These are phyloP conservation scores for Nezara viridula DNA, from an alignment of 2,888 invertebrate genomes.

Conservation along the genomic window DNA sequence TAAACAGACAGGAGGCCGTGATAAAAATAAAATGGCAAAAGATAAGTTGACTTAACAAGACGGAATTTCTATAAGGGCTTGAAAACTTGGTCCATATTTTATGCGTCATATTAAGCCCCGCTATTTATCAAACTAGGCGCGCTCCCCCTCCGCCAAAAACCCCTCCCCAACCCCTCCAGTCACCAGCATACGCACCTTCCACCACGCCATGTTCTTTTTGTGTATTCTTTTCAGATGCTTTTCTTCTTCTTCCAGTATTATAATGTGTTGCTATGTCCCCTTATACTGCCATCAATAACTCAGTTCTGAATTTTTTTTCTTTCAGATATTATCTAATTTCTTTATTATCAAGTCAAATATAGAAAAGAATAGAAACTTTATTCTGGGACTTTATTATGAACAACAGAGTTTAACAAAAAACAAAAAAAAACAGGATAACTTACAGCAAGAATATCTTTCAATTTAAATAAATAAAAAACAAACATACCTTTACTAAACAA, in stretches of 20 bases:
- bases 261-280: background rate
- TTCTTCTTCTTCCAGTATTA: background rate
- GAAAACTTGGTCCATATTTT: conserved; percentile 60
- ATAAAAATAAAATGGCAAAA: conserved; percentile 36
- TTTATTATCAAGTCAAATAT: too few relatives aligned
- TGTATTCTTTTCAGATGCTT: background rate
- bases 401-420: too few relatives aligned
- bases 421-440: too few relatives aligned
- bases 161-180: background rate
- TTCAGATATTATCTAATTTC: background rate
- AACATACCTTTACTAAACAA: too few relatives aligned
- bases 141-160: background rate
- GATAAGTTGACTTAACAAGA: conserved; percentile 57
- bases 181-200: conserved; percentile 5
- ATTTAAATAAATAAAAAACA: too few relatives aligned
- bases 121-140: conserved; percentile 59
- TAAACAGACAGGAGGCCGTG: background rate
- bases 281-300: background rate
- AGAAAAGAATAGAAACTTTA: too few relatives aligned
- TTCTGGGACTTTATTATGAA: too few relatives aligned
- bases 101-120: conserved; percentile 59
- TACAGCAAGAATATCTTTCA: too few relatives aligned
- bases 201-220: background rate
- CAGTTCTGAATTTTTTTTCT: background rate
- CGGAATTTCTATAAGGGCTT: conserved; percentile 59